Evolutionary conservation across 1,140 invertebrate genomes (phyloP).

Genomic region (Eupeodes corollae): DNA sequence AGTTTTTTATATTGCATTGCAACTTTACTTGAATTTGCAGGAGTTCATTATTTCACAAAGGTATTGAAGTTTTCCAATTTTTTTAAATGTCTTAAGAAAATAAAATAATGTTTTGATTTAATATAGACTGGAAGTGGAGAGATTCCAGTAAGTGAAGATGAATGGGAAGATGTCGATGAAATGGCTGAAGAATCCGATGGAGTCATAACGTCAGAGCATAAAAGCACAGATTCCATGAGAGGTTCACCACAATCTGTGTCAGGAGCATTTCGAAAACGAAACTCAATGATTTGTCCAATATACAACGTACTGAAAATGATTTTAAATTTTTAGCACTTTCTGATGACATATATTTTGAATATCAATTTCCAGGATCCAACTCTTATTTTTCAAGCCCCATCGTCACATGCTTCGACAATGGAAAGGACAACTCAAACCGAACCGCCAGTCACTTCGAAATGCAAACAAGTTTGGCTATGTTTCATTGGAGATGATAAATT

Average conservation of each 20-base stretch:
- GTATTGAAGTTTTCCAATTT: constrained; percentile 30
- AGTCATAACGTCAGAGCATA: background rate
- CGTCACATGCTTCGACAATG: constrained; percentile 45
- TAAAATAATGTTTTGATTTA: background rate
- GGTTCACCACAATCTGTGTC: constrained; percentile 13
- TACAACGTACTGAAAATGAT: constrained; percentile 41
- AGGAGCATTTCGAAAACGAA: constrained; percentile 32
- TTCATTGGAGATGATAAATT: constrained; percentile 67
- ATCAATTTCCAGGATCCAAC: constrained; percentile 36
- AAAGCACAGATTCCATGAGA: constrained; percentile 10
- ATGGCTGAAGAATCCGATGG: background rate
- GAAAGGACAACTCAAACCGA: constrained; percentile 75
- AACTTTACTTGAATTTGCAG: constrained; percentile 83
- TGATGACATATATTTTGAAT: background rate
- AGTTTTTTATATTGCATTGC: constrained; percentile 90
- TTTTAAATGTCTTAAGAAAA: background rate
- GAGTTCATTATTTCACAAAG: constrained; percentile 91
- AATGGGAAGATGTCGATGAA: constrained; percentile 52
- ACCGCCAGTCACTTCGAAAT: constrained; percentile 51
- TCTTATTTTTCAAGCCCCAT: constrained; percentile 23
- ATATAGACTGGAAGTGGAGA: constrained; percentile 63
- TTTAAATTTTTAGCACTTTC: background rate
- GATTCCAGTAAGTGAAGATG: constrained; percentile 63
- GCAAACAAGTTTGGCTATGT: constrained; percentile 67
- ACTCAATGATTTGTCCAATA: constrained; percentile 48